Evolutionary conservation across 2,888 invertebrate species (phyloP).

Genomic region (Galerucella nymphaeae): DNA sequence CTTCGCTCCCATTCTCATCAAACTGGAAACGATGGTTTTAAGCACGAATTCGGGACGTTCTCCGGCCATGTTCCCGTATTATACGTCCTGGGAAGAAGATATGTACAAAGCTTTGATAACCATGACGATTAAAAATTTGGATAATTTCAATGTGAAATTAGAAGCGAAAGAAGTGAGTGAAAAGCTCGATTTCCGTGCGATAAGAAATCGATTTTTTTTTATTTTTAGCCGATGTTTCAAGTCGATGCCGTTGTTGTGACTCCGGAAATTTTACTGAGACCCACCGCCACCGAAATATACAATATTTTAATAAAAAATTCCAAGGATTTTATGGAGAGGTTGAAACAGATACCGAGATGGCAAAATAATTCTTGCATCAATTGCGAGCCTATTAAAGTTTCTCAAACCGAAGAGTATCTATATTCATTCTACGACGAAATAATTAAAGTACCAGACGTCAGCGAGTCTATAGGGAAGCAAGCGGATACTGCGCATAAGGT

Average conservation of each 20-base stretch:
- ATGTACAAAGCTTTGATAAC: constrained; percentile 77
- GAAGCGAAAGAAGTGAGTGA: constrained; percentile 64
- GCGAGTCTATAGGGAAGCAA: constrained; percentile 73
- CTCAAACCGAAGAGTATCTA: constrained; percentile 69
- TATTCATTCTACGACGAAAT: constrained; percentile 87
- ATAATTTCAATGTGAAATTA: constrained; percentile 71
- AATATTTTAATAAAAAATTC: constrained; percentile 80
- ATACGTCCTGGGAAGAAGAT: constrained; percentile 84
- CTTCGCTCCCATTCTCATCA: constrained; percentile 83
- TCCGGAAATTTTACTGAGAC: constrained; percentile 81
- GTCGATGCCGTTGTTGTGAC: constrained; percentile 80
- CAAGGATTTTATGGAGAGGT: constrained; percentile 80
- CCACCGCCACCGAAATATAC: constrained; percentile 81
- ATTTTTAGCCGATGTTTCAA: constrained; percentile 73
- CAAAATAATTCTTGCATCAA: constrained; percentile 83
- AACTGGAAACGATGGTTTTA: constrained; percentile 86
- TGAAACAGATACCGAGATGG: constrained; percentile 86
- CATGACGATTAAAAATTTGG: constrained; percentile 77
- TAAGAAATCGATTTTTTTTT: neutral
- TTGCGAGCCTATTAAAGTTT: constrained; percentile 73
- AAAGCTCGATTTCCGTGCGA: no score
- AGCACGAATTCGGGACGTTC: constrained; percentile 82
- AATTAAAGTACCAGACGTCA: constrained; percentile 76
- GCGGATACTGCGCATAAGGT: constrained; percentile 74
- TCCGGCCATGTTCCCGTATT: constrained; percentile 80